Conservation (phyloP, 2,888 invertebrate genomes). For the Thecocarcelia acutangulata region DNA sequence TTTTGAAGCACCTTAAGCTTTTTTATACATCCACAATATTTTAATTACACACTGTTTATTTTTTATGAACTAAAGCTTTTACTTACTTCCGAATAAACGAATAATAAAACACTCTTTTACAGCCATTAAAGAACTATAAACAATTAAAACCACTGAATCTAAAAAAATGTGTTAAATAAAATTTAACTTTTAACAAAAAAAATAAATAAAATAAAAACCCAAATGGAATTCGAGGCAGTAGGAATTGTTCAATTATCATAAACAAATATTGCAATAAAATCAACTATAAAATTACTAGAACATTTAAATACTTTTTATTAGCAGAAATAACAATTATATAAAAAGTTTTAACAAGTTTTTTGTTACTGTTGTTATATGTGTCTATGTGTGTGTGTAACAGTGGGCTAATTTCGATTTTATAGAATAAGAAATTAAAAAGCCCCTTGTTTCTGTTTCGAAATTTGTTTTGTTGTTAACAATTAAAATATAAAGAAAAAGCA, state of each 20-base stretch:
- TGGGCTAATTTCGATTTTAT: conserved; percentile 18
- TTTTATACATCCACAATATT: background rate
- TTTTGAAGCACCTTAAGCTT: conserved; percentile 49
- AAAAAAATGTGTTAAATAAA: conserved; percentile 36
- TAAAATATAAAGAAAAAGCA: no score
- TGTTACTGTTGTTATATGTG: conserved; percentile 57
- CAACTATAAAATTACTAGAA: conserved; percentile 10
- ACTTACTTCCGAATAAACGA: conserved; percentile 3
- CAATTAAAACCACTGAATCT: conserved; percentile 29
- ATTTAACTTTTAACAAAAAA: conserved; percentile 3
- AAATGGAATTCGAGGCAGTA: conserved; percentile 25
- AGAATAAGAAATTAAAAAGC: no score
- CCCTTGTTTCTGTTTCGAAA: no score
- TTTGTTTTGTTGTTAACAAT: no score
- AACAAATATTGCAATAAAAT: conserved; percentile 1
- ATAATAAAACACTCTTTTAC: conserved; percentile 58
- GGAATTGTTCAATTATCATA: conserved; percentile 60
- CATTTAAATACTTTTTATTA: conserved; percentile 3
- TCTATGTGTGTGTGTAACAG: conserved; percentile 61
- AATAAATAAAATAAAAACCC: background rate
- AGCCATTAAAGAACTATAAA: conserved; percentile 43
- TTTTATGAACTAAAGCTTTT: background rate
- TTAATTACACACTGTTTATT: conserved; percentile 4
- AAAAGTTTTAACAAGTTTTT: conserved; percentile 11
- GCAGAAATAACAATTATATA: conserved; percentile 3